Base-by-base conservation (phyloP, 2,113 vertebrate genomes). In the Phrynosoma blainvillii region DNA sequence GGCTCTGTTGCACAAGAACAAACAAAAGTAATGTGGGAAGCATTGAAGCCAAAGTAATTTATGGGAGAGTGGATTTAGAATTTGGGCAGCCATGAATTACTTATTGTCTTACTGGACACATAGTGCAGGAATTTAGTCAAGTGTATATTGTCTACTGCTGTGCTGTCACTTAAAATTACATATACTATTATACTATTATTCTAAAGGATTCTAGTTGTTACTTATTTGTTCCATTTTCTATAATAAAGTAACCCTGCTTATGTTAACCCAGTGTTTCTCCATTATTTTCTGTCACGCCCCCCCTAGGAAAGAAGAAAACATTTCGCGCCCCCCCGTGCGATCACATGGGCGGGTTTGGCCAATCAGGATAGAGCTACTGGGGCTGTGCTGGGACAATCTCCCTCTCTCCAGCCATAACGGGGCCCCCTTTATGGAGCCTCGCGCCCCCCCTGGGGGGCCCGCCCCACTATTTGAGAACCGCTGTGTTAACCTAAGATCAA, bases 11-110 rank as follows among this genome's bases (percentile, higher is more conserved):
- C 97, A 87, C 94, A 93, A 93, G 91, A 97, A 88, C 98, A 99
- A 96, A 98, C 97, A 1, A 74, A 94, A 79, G 95, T 94, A 90
- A 99, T 99, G 99, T 99, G 98, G 98, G 94, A 97, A 84, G 98
- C 96, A 59, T 96, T 99, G 85, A 96, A 95, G 79, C 96, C 96
- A 2, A 21, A 20, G 40, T 68, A 81, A 36, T 27, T 59, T 56
- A 36, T 81, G 8, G 23, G 16, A 79, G 5, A 59, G 54, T 40
- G 32, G 54, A 4, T 11, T 30, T 56, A 56, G 73, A 65, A 56
- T 18, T 71, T 7, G 9, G 62, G 36, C 12, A 54, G 42, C 18
- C 27, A 36, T 20, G 12, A 59, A 42, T 74, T 32, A 18, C 25
- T 81, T 21, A 32, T 32, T 78, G 65, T 66, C 52, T 56, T 20